A percentile compares a stretch with the other conserved stretches of the same genome.
Evolutionary conservation across 2,113 vertebrate species (phyloP).

Genomic region (Sterrhoptilus dennistouni): DNA sequence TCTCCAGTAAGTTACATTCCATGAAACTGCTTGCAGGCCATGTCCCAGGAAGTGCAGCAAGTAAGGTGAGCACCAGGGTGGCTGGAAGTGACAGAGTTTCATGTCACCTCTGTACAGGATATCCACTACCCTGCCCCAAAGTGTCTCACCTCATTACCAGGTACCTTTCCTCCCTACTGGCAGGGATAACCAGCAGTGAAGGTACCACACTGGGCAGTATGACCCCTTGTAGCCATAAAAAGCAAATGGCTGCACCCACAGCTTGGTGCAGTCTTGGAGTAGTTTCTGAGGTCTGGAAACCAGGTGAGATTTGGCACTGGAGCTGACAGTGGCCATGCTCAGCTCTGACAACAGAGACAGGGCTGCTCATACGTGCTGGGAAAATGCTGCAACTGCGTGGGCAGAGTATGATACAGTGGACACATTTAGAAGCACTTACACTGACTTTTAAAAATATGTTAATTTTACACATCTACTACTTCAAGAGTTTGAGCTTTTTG

Average conservation of each 20-base stretch:
- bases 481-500: not conserved
- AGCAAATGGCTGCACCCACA: not conserved
- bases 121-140: not conserved
- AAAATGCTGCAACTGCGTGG: not conserved
- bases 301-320: not conserved
- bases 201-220: rapidly evolving
- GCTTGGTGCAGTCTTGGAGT: not conserved
- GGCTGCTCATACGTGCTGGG: not conserved
- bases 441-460: conserved; percentile 29
- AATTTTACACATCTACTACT: conserved; percentile 47
- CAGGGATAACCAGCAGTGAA: not conserved
- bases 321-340: rapidly evolving
- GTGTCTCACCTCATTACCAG: rapidly evolving
- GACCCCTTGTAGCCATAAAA: not conserved
- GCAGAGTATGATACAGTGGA: not conserved
- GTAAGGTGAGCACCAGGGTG: not conserved
- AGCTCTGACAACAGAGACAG: not conserved
- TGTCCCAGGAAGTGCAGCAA: not conserved
- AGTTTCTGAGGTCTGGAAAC: not conserved
- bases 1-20: not conserved
- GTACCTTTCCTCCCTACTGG: not conserved
- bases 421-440: conserved; percentile 34
- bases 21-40: not conserved
- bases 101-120: not conserved
- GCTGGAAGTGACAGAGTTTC: not conserved